phyloP scores from a whole-genome alignment of 2,113 vertebrate species.

The Etia nguti region DNA sequence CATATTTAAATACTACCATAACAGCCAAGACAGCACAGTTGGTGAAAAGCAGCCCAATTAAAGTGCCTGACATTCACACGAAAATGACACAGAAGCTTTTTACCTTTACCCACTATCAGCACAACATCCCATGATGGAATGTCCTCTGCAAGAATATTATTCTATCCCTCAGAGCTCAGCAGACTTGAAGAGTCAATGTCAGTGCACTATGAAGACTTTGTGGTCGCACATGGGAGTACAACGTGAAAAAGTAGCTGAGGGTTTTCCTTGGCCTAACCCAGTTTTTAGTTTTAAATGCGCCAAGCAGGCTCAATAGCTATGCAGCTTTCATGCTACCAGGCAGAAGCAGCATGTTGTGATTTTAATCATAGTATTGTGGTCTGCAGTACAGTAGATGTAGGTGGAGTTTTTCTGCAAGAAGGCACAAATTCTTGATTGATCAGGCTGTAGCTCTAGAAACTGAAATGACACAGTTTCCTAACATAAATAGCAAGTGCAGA shows the following conservation, averaged over 20 bases:
- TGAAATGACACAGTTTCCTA: too few species aligned
- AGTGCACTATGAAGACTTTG: neutral
- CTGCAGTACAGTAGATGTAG: neutral
- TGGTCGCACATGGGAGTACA: neutral
- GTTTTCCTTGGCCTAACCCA: neutral
- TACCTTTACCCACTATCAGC: neutral
- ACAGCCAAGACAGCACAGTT: neutral
- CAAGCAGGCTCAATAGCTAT: neutral
- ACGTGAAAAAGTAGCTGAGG: neutral
- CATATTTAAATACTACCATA: neutral
- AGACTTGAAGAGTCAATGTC: neutral
- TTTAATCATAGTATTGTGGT: neutral
- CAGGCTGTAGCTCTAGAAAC: neutral
- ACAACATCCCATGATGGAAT: neutral
- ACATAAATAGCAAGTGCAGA: too few species aligned
- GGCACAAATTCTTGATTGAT: neutral
- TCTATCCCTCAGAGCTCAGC: neutral
- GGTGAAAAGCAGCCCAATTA: neutral
- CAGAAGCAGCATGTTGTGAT: neutral
- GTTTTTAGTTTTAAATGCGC: neutral
- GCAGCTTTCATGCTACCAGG: neutral
- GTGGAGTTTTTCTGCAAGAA: neutral
- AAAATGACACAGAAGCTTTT: neutral
- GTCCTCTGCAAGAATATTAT: neutral
- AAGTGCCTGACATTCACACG: neutral